These are phyloP conservation scores for Scolopax mira DNA, from an alignment of 2,113 vertebrate genomes.

Conservation along the genomic window DNA sequence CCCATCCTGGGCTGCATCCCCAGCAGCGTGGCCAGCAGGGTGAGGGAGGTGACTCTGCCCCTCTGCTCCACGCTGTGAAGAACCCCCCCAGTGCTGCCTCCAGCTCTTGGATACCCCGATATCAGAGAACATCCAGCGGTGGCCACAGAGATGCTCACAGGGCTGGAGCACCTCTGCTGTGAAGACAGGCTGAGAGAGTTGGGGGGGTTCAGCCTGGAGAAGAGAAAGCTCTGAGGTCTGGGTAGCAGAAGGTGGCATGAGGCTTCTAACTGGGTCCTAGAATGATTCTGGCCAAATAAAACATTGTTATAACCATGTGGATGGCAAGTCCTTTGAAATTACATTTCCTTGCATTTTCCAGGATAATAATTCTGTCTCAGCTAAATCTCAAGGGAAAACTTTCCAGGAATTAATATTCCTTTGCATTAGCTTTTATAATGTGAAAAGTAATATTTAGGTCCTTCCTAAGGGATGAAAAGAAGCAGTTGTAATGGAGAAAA, in stretches of 20 bases:
- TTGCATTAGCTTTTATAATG: neutral
- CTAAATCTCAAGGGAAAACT: neutral
- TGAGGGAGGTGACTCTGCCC: no score
- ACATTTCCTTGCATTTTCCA: neutral
- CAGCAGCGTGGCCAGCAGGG: no score
- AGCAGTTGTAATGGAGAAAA: slow-evolving; percentile 4
- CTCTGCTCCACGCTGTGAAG: no score
- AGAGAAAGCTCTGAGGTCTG: no score
- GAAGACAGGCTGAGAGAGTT: no score
- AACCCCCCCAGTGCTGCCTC: no score
- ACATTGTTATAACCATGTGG: neutral
- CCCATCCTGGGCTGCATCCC: no score
- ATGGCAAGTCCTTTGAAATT: neutral
- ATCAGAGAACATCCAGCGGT: no score
- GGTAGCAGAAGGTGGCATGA: neutral
- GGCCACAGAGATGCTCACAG: no score
- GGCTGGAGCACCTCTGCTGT: no score
- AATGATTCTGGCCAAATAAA: neutral
- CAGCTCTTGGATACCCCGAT: no score
- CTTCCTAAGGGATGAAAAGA: slow-evolving; percentile 2
- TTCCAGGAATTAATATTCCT: slow-evolving; percentile 39
- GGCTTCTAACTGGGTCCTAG: neutral
- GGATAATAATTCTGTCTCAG: neutral
- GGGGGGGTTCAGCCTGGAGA: no score
- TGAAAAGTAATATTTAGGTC: slow-evolving; percentile 41